These are phyloP conservation scores for Sialis fuliginosa DNA, from an alignment of 2,888 invertebrate species.

Conservation along the genomic window DNA sequence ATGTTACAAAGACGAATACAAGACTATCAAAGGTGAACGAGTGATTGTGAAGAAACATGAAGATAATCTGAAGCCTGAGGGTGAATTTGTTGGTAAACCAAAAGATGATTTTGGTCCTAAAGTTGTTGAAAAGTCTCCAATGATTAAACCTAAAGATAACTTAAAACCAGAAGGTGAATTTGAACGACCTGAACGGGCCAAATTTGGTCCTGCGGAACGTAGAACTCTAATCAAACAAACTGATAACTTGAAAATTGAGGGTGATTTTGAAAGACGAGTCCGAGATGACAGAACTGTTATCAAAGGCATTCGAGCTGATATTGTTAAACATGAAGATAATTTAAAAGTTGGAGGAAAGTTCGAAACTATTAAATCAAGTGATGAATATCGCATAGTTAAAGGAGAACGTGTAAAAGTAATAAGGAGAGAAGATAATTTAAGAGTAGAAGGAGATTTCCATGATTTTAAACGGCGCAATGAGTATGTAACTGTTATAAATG, in stretches of 20 bases:
- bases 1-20: constrained; percentile 26
- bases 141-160: constrained; percentile 21
- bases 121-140: constrained; percentile 11
- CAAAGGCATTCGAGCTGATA: constrained; percentile 39
- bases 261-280: constrained; percentile 31
- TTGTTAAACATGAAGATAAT: constrained; percentile 46
- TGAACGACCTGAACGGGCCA: constrained; percentile 20
- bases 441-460: constrained; percentile 33
- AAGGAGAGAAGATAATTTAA: constrained; percentile 36
- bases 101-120: constrained; percentile 11
- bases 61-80: constrained; percentile 37
- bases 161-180: constrained; percentile 27
- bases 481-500: constrained; percentile 9
- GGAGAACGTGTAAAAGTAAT: constrained; percentile 38
- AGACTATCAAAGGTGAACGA: constrained; percentile 26
- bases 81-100: constrained; percentile 17
- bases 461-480: constrained; percentile 13
- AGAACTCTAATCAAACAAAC: constrained; percentile 24
- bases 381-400: constrained; percentile 36
- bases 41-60: constrained; percentile 32
- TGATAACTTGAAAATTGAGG: constrained; percentile 36
- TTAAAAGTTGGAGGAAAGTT: constrained; percentile 49
- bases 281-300: constrained; percentile 34
- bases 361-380: constrained; percentile 26
- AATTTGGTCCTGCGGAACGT: constrained; percentile 34